Base-by-base conservation (phyloP, 2,888 invertebrate species). In the Heliconius ismenius region DNA sequence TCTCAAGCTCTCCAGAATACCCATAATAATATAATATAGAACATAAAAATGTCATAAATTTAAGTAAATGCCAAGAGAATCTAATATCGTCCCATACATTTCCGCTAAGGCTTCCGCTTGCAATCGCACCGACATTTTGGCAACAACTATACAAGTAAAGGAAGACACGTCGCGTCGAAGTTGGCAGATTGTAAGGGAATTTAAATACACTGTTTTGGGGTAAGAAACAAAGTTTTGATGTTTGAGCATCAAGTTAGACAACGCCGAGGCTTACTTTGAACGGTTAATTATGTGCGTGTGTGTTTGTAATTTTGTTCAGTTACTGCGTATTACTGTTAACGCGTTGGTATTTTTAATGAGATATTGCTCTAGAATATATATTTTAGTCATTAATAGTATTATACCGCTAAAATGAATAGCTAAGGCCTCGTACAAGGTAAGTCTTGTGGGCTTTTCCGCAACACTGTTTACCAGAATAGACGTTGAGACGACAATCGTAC, bases 151-250 rank as follows among this genome's bases (percentile, higher is more conserved):
- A 68, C 49, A 68, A 76, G 67, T 39, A 32, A 32, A 65, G 65
- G 39, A 65, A 65, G 62, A 49, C 63, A 60, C 63, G 60, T 65
- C 28, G 63, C 72, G 62, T 26, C 54, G 43, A 70, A 73, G 69
- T 77, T 69, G 75, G 75, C 75, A 75, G 73, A 58, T 75, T 75
- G 54, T 11, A 64, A 65, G 54, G 24, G 76, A 79, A 76, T 79
- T 79, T 79, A 79, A 79, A 78, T 78, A 60, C 67, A 60, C 32
- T 64, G 64, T 64, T 74, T 64, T 49, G 64, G 63, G 28, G 11
- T 74, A 49, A 43, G 60, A 62, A 72, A 65, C 49, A 49, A 75
- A 75, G 68, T 75, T 76, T 76, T 26, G 65, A 64, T 36, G 58
- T 73, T 65, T 76, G 72, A 72, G 54, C 65, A 64, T 67, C 72